Percentiles rank a stretch among this genome's conserved stretches.
Conservation (phyloP, 2,888 invertebrate genomes). For the Busseola fusca region DNA sequence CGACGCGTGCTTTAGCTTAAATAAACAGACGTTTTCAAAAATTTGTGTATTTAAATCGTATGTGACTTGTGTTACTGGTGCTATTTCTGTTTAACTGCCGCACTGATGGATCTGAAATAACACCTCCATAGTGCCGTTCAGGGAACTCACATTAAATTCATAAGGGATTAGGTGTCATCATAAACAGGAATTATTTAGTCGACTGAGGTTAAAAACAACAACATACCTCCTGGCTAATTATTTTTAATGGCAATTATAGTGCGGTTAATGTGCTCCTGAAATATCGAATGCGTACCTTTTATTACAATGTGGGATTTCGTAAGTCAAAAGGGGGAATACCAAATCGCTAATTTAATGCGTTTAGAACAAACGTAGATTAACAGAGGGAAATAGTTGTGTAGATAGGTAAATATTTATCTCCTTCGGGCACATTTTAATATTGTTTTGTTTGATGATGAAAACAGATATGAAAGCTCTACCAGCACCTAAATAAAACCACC, state of each 20-base stretch:
- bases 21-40: constrained; percentile 88
- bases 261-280: constrained; percentile 67
- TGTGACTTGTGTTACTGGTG: constrained; percentile 86
- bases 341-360: constrained; percentile 49
- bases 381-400: constrained; percentile 22
- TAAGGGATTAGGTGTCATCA: constrained; percentile 89
- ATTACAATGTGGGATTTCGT: constrained; percentile 56
- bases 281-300: constrained; percentile 64
- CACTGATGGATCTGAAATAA: constrained; percentile 85
- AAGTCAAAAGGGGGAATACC: constrained; percentile 60
- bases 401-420: constrained; percentile 32
- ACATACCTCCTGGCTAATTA: constrained; percentile 74
- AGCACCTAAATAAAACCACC: no score
- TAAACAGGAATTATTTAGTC: constrained; percentile 89
- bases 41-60: constrained; percentile 88
- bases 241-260: constrained; percentile 75
- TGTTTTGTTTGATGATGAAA: background rate
- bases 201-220: constrained; percentile 87
- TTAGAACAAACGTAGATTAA: constrained; percentile 48
- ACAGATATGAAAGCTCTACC: background rate
- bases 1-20: constrained; percentile 85
- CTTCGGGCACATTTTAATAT: background rate
- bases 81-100: constrained; percentile 87
- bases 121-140: constrained; percentile 82
- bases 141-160: constrained; percentile 86